Percentiles rank a stretch among this genome's conserved stretches.
These are phyloP conservation scores for Erebia aethiops DNA, from an alignment of 2,888 invertebrate genomes.

Conservation along the genomic window DNA sequence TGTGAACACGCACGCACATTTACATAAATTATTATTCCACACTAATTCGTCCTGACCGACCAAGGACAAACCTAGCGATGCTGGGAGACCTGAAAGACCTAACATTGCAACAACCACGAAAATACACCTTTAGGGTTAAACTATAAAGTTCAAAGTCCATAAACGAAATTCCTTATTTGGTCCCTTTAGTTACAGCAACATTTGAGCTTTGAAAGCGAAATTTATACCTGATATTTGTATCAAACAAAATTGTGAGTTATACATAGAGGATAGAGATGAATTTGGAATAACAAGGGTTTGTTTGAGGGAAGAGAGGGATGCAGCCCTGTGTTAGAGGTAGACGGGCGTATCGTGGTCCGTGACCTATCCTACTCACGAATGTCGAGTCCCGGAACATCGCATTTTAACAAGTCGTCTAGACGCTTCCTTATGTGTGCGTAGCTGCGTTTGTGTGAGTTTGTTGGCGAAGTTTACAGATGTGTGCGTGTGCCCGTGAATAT, in stretches of 20 bases:
- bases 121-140: conserved; percentile 35
- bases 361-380: conserved; percentile 83
- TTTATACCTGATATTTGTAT: conserved; percentile 67
- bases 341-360: conserved; percentile 70
- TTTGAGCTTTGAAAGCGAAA: conserved; percentile 78
- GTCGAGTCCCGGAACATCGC: conserved; percentile 80
- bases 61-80: conserved; percentile 69
- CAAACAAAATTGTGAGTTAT: conserved; percentile 40
- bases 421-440: conserved; percentile 57
- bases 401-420: conserved; percentile 80
- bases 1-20: conserved; percentile 57
- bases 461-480: conserved; percentile 21
- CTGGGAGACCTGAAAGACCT: conserved; percentile 68
- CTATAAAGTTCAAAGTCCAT: conserved; percentile 41
- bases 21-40: conserved; percentile 82
- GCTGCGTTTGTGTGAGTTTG: conserved; percentile 47
- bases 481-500: conserved; percentile 45
- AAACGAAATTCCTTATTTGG: conserved; percentile 45
- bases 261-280: conserved; percentile 46
- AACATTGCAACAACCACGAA: conserved; percentile 39
- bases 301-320: conserved; percentile 43
- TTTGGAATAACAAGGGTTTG: conserved; percentile 42
- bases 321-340: conserved; percentile 55
- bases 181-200: conserved; percentile 48
- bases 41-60: conserved; percentile 79